Percentiles rank a stretch among this genome's conserved stretches.
These are phyloP conservation scores for Butorides virescens DNA, from an alignment of 2,113 vertebrate species.

Conservation along the genomic window DNA sequence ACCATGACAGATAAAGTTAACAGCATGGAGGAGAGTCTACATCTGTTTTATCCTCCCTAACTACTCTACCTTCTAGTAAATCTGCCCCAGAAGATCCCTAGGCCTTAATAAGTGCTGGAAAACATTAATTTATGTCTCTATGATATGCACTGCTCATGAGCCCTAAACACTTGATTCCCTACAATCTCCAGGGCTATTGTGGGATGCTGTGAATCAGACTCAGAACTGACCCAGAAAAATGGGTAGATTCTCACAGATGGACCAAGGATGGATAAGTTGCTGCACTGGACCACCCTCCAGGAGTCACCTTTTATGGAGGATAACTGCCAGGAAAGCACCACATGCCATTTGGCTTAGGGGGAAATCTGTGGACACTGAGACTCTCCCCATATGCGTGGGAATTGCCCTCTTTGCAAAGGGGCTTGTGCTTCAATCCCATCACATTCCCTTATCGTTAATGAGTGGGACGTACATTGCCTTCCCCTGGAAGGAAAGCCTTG, in stretches of 20 bases:
- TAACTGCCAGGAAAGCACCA: background rate
- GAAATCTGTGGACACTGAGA: background rate
- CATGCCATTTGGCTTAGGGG: background rate
- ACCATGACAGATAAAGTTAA: background rate
- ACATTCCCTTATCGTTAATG: background rate
- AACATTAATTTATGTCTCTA: background rate
- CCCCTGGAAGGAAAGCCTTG: background rate
- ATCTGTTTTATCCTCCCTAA: background rate
- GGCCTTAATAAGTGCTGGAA: background rate
- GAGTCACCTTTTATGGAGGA: background rate
- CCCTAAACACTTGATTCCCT: background rate
- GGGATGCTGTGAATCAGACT: background rate
- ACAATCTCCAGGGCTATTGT: background rate
- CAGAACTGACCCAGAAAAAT: background rate
- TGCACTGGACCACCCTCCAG: background rate
- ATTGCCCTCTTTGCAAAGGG: background rate
- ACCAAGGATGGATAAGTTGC: background rate
- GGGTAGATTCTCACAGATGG: background rate
- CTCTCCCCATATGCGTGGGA: background rate
- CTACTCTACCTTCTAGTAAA: background rate
- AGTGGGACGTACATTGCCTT: accelerated
- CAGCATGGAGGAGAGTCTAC: background rate
- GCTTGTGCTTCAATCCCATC: background rate
- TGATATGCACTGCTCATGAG: background rate
- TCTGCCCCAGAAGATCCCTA: background rate